Percentiles rank a stretch among this genome's conserved stretches.
Evolutionary conservation across 2,888 invertebrate genomes (phyloP).

Genomic region (Caenorhabditis zanzibari): DNA sequence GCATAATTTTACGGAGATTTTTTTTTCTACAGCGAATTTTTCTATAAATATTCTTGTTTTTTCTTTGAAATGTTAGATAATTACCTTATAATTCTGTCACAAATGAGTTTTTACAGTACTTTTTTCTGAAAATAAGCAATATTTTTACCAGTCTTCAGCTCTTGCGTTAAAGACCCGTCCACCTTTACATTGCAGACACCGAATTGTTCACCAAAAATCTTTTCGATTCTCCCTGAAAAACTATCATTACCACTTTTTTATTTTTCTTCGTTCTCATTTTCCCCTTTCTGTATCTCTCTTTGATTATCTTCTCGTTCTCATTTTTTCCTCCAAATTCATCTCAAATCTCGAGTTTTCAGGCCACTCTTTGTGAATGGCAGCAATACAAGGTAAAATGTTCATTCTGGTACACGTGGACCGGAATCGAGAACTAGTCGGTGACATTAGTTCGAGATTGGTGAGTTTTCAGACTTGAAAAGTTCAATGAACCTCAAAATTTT

Average conservation of each 20-base stretch:
- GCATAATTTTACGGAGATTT: too few species aligned
- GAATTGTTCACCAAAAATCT: too few species aligned
- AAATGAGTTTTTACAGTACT: too few species aligned
- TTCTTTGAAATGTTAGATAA: too few species aligned
- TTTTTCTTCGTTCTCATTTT: neutral
- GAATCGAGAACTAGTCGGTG: constrained; percentile 58
- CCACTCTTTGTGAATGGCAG: constrained; percentile 13
- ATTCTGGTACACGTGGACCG: constrained; percentile 68
- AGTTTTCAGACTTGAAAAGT: constrained; percentile 21
- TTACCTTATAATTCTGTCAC: too few species aligned
- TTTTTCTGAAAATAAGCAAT: too few species aligned
- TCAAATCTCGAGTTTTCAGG: neutral
- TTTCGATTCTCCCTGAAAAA: too few species aligned
- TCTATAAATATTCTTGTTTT: too few species aligned
- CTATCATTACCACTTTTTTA: neutral
- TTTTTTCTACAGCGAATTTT: too few species aligned
- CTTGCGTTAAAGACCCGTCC: too few species aligned
- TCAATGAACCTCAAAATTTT: neutral
- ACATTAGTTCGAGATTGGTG: constrained; percentile 62
- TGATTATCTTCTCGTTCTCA: neutral
- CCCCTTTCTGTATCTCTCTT: neutral
- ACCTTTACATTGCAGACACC: too few species aligned
- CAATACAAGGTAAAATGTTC: constrained; percentile 48
- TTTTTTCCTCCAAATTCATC: neutral
- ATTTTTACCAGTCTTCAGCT: too few species aligned